Evolutionary conservation across 2,797 vertebrate species (phyloP), one percentile per base, ranked within the genome.

Genomic region (Cygnus olor): DNA sequence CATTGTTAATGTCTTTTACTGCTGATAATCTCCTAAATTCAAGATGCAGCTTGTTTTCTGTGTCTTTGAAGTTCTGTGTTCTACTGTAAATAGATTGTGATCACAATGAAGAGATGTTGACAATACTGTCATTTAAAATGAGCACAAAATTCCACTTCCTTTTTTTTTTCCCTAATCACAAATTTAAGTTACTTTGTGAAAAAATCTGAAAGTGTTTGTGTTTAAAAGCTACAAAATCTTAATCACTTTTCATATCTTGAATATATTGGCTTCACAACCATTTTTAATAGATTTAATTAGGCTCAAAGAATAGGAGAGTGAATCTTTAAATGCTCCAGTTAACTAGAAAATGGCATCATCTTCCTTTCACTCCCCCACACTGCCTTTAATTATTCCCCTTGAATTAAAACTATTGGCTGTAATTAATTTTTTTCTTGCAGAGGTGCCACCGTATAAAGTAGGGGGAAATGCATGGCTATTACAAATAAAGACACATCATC

Each of bases 281-380:
- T 88, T 94, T 94, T 94, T 87, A 96, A 89, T 34, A 95, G 53
- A 71, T 85, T 96, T 96, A 95, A 96, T 97, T 96, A 96, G 93
- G 85, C 69, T 94, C 61, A 70, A 92, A 96, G 84, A 96, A 95
- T 95, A 91, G 28, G 38, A 38, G 61, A 82, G 42, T 85, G 94
- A 95, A 96, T 96, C 92, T 96, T 97, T 95, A 97, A 97, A 97
- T 96, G 91, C 87, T 97, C 93, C 91, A 97, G 89, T 97, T 97
- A 97, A 97, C 95, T 96, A 96, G 76, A 97, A 98, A 97, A 97
- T 97, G 61, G 66, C 85, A 97, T 97, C 51, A 85, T 97, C 95
- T 96, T 96, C 80, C 80, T 88, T 95, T 95, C 71, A 95, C 64
- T 96, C 60, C 79, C 51, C 22, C 15, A 94, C 58, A 83, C 82